Conservation (phyloP, 2,888 invertebrate species). For the Amphipoea oculea region DNA sequence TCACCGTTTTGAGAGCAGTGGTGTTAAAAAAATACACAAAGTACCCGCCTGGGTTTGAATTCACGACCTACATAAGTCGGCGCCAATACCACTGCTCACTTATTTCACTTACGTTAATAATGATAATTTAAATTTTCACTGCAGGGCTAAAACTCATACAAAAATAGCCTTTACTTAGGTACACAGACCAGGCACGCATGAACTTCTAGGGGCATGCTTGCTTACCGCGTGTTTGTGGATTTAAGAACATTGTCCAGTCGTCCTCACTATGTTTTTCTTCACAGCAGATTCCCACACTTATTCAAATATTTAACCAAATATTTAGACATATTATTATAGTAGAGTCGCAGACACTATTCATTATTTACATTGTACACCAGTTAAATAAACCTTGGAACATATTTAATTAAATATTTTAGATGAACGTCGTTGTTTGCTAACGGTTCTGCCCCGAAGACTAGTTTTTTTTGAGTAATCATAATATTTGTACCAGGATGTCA, state of each 20-base stretch:
- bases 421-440: conserved; percentile 11
- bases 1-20: too few species aligned
- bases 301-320: conserved; percentile 33
- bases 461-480: conserved; percentile 21
- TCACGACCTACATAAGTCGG: too few species aligned
- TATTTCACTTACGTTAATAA: too few species aligned
- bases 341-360: conserved; percentile 20
- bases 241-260: not conserved
- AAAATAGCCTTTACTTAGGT: not conserved
- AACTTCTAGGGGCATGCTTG: not conserved
- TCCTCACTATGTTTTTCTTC: conserved; percentile 4
- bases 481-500: conserved; percentile 36
- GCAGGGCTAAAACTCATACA: not conserved
- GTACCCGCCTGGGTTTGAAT: too few species aligned
- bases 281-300: conserved; percentile 21
- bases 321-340: conserved; percentile 6
- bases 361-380: conserved; percentile 33
- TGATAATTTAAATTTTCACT: not conserved
- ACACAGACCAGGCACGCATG: not conserved
- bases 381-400: conserved; percentile 41
- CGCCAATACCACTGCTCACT: too few species aligned
- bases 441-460: conserved; percentile 47
- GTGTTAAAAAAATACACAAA: too few species aligned
- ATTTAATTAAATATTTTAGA: conserved; percentile 37
- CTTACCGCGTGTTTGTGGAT: not conserved